Evolutionary conservation across 2,797 vertebrate species (phyloP), one percentile per base, ranked within the genome.

Genomic region (Rhadinocentrus ornatus): DNA sequence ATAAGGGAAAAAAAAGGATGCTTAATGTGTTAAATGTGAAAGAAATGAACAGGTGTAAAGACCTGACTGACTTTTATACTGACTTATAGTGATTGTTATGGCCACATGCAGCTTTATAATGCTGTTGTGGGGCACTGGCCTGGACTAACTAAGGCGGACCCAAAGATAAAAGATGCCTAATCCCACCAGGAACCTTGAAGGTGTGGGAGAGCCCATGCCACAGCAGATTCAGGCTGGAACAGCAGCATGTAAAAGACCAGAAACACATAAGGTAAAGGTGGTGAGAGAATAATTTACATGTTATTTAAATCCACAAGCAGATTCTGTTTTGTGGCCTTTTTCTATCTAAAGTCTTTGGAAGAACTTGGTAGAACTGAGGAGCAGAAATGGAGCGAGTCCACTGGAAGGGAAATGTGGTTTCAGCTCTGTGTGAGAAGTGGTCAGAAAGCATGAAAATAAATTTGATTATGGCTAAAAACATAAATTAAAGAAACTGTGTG

Each of bases 391-490:
- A 24, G 66, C 9, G 39, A 75, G 54, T 62, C 46, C 62, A 56
- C 2, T 7, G 11, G 35, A 12, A 55, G 10, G 27, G 35, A 44
- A 52, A 35, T 46, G 53, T 41, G 59, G 39, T 65, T 65, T 73
- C 46, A 71, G 59, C 44, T 67, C 63, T 32, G 44, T 61, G 39
- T 61, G 44, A 71, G 31, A 75, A 74, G 41, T 54, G 52, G 71
- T 81, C 71, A 80, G 75, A 59, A 52, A 70, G 26, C 0, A 66
- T 66, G 64, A 73, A 78, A 52, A 71, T 66, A 37, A 80, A 77
- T 77, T 35, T 0, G 9, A 66, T 27, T 37, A 9, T 22, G 76
- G 50, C 50, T 85, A 71, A 55, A 83, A 86, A 85, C 73, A 60
- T 71, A 9, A 64, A 80, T 66, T 62, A 0, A 26, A 24, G 50